A percentile compares a stretch with the other conserved stretches of the same genome.
These are phyloP conservation scores for Hexactinellida sp. DNA, from an alignment of 37 sponge, comb jelly and placozoan genomes.

Conservation along the genomic window DNA sequence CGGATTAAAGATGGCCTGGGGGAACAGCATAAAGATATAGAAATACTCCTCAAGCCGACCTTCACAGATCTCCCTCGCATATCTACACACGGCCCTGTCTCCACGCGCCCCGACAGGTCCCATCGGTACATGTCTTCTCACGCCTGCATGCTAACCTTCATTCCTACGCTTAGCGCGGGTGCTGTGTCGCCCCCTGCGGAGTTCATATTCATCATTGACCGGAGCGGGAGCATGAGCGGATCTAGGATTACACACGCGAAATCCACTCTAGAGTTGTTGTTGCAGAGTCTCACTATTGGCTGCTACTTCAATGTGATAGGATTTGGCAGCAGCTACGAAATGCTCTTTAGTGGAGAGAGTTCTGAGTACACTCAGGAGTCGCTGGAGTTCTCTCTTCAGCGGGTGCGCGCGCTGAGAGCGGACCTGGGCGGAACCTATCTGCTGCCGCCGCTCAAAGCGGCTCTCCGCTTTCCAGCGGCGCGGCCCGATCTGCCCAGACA, in stretches of 20 bases:
- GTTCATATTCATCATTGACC: slow-evolving; percentile 9
- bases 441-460: neutral
- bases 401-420: neutral
- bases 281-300: neutral
- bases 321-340: neutral
- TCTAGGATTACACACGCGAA: neutral
- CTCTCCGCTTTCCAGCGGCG: neutral
- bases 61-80: neutral
- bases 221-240: slow-evolving; percentile 18
- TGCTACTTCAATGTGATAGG: slow-evolving; percentile 22
- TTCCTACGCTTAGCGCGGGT: neutral
- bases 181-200: neutral
- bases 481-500: neutral
- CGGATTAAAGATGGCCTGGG: neutral
- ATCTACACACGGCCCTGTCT: neutral
- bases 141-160: neutral
- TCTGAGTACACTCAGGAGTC: neutral
- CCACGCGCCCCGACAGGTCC: neutral
- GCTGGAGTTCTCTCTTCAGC: neutral
- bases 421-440: slow-evolving; percentile 14
- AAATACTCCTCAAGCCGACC: neutral
- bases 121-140: neutral
- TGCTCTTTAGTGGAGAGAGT: neutral
- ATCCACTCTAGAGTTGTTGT: neutral
- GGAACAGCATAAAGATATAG: neutral